Base-by-base conservation (phyloP, 2,797 vertebrate species). In the Clarias pachynema region DNA sequence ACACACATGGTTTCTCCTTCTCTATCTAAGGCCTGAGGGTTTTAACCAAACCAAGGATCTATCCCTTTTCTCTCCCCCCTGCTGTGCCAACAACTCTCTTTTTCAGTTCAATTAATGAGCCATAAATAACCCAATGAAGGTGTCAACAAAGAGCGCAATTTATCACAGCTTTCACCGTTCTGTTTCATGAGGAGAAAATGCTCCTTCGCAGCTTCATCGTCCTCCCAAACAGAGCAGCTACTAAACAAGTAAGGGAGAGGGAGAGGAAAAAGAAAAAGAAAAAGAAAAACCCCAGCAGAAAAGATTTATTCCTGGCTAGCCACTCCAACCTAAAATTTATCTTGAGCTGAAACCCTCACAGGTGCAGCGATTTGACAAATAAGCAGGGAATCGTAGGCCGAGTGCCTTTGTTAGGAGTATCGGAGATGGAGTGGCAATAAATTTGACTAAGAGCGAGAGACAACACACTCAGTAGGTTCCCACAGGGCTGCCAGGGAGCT, bases 121-220 rank as follows among this genome's bases (percentile, higher is more conserved):
- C 97, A 99, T 97, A 98, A 98, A 99, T 98, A 99, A 98, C 96
- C 95, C 94, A 95, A 97, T 97, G 96, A 98, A 97, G 97, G 97
- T 97, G 97, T 99, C 97, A 98, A 97, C 97, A 96, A 96, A 95
- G 96, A 96, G 93, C 91, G 92, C 95, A 96, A 98, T 99, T 98
- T 96, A 98, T 99, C 97, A 97, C 92, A 93, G 94, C 96, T 96
- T 96, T 97, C 97, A 97, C 94, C 91, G 91, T 92, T 94, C 91
- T 68, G 68, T 94, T 96, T 95, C 95, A 94, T 90, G 89, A 93
- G 93, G 95, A 92, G 93, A 94, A 92, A 94, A 93, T 74, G 89
- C 94, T 96, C 96, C 94, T 95, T 96, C 94, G 89, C 95, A 93
- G 95, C 89, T 95, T 92, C 89, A 90, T 82, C 91, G 89, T 89